Base-by-base conservation (phyloP, 2,888 invertebrate genomes). In the Callosobruchus maculatus region DNA sequence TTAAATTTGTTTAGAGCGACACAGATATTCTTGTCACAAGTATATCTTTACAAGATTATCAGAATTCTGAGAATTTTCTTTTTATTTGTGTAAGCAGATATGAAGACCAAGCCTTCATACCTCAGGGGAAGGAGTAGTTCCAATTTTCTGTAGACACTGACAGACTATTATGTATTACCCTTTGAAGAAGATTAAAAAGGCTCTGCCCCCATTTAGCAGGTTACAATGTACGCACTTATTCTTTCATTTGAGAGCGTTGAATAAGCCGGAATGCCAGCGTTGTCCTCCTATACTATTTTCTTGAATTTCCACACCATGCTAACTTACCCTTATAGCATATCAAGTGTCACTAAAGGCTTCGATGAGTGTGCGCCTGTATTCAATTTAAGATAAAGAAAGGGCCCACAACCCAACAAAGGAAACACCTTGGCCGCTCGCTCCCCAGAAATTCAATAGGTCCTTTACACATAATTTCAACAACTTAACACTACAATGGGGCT, bases 401-500 rank as follows among this genome's bases (percentile, higher is more conserved):
- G 74, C 71, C 70, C 72, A 30, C 68, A 69, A 71, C 68, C 21
- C 20, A 67, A 75, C 75, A 75, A 75, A 70, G 26, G 75, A 73
- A 77, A 74, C 74, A 75, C 72, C 77, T 75, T 74, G 74, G 75
- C 77, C 71, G 76, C 74, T 76, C 76, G 77, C 76, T 79, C 75
- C 76, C 77, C 74, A 76, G 79, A 79, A 81, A 81, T 79, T 82
- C 81, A 79, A 82, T 81, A 79, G 82, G 76, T 76, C 69, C 76
- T 78, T 30, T 75, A 77, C 77, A 78, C 78, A 77, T 75, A 77
- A 79, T 79, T 79, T 76, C 76, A 80, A 79, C 78, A 78, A 78
- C 76, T 80, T 79, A 80, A 80, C 82, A 81, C 80, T 78, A 81
- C 81, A 80, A 81, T 80, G 75, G 74, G 73, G 78, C 76, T 78